Evolutionary conservation across 2,113 vertebrate species (phyloP), one percentile per base, ranked within the genome.

Genomic region (Chlorodrepanis virens): DNA sequence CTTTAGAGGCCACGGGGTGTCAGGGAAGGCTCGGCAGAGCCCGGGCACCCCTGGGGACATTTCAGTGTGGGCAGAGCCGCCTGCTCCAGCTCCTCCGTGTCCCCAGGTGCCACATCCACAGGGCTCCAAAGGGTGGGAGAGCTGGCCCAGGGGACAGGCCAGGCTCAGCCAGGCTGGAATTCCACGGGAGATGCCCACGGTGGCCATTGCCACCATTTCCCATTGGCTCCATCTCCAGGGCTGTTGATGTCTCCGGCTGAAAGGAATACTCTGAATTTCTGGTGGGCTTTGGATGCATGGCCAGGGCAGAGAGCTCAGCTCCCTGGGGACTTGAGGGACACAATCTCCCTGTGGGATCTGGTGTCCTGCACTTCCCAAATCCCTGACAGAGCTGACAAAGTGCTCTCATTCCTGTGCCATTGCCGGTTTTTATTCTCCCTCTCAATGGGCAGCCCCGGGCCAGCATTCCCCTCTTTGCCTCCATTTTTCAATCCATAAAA

Each of bases 201-300:
- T 9, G 3, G 0, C 8, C 23, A 18, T 10, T n/a, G 10, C 18
- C 33, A 22, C 6, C 1, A 4, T 13, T 82, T 47, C 11, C 39
- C 54, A 9, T 9, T 10, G 16, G 33, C 82, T 59, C 42, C 2
- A 37, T 35, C 64, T 33, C 5, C 49, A 28, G 27, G 11, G 40
- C 15, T 65, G 86, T 60, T 5, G 9, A 40, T 37, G 42, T 12
- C 52, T 27, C 2, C 28, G 7, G 29, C 4, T 5, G 59, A 33
- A 56, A 3, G 54, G 56, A 64, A 64, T 6, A 24, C 0, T 2
- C 22, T 2, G 39, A 21, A 45, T 45, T 63, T 64, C 14, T 1
- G 12, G 28, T 6, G 40, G 20, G 14, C 27, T 74, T 28, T 14
- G 40, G 7, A 18, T 3, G 2, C 37, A 20, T 23, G 24, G 44